Evolutionary conservation across 2,888 invertebrate species (phyloP).

Genomic region (Phasia obesa): DNA sequence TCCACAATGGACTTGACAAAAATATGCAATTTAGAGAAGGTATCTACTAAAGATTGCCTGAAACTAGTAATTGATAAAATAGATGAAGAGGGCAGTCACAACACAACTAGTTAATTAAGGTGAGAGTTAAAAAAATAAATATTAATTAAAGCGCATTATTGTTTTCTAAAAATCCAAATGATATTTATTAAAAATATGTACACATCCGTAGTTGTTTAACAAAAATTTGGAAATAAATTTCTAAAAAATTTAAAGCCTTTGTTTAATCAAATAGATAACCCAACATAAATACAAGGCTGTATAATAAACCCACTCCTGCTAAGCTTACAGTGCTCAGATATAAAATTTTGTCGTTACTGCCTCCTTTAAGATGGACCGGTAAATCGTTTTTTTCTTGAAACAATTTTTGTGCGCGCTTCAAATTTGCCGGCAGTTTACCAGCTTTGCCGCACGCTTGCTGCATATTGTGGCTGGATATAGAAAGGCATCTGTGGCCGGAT

Average conservation of each 20-base stretch:
- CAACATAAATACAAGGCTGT: conserved; percentile 70
- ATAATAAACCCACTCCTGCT: conserved; percentile 74
- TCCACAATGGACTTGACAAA: conserved; percentile 82
- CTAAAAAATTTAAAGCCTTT: conserved; percentile 17
- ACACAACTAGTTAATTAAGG: conserved; percentile 21
- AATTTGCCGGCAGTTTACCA: conserved; percentile 36
- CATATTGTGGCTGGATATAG: background rate
- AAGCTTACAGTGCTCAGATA: conserved; percentile 79
- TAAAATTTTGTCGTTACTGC: conserved; percentile 80
- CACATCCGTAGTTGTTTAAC: conserved; percentile 29
- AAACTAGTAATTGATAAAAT: conserved; percentile 83
- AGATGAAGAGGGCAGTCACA: conserved; percentile 76
- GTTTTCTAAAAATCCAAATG: conserved; percentile 34
- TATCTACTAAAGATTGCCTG: conserved; percentile 83
- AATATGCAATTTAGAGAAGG: conserved; percentile 83
- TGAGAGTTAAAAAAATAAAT: conserved; percentile 13
- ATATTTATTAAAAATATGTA: conserved; percentile 47
- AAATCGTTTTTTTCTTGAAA: conserved; percentile 79
- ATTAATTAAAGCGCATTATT: conserved; percentile 19
- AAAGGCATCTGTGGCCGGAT: conserved; percentile 1
- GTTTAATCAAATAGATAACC: conserved; percentile 71
- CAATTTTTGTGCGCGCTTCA: conserved; percentile 61
- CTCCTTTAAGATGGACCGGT: conserved; percentile 83
- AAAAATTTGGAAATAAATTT: conserved; percentile 47
- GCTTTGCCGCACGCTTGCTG: background rate